Evolutionary conservation across 23 tunicate species (phyloP).

Genomic region (Ascidia mentula): DNA sequence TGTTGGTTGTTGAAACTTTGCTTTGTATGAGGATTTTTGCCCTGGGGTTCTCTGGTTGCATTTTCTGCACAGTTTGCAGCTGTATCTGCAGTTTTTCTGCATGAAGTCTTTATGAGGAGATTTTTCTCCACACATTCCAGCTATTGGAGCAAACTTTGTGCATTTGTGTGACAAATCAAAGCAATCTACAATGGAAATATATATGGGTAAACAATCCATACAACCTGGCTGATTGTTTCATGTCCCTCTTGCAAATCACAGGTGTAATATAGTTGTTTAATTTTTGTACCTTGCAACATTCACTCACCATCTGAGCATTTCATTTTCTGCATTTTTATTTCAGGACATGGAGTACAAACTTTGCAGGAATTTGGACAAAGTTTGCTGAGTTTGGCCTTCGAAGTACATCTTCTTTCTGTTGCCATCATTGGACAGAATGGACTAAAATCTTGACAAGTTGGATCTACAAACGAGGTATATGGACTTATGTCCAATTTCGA

Average conservation of each 20-base stretch:
- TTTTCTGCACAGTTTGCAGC: slow-evolving; percentile 9
- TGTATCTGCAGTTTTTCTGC: slow-evolving; percentile 1
- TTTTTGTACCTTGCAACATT: background rate
- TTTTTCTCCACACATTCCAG: background rate
- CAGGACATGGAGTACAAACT: background rate
- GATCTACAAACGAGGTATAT: background rate
- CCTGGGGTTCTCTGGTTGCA: background rate
- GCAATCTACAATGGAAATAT: background rate
- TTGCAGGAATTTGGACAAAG: background rate
- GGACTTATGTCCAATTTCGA: too few species aligned
- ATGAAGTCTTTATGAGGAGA: background rate
- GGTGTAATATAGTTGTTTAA: too few species aligned
- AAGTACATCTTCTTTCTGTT: background rate
- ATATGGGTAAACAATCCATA: background rate
- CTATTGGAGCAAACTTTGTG: background rate
- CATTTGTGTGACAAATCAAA: background rate
- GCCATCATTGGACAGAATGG: background rate
- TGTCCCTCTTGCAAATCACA: background rate
- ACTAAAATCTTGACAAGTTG: background rate
- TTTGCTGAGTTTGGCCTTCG: background rate
- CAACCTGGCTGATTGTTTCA: background rate
- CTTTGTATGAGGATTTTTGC: background rate
- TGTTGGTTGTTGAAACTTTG: background rate
- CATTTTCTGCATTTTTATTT: background rate
- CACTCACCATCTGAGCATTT: background rate